Evolutionary conservation across 1,140 invertebrate genomes (phyloP), one percentile per base, ranked within the genome.

Genomic region (Drosophila subpulchrella): DNA sequence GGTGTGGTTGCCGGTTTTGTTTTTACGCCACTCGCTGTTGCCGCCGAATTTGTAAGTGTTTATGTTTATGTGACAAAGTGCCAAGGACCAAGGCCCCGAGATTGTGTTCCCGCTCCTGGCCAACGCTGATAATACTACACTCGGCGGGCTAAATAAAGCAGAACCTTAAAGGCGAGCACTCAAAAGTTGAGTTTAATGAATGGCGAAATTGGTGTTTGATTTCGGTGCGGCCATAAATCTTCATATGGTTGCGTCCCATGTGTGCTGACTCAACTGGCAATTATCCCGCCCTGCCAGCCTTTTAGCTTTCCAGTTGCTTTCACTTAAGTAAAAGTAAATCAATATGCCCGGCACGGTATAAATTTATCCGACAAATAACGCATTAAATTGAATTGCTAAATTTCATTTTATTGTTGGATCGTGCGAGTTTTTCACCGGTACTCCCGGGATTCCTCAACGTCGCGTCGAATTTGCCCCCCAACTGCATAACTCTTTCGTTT

Each of bases 341-440:
- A 89, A 89, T 89, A 84, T 80, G 80, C 54, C 55, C 78, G 61
- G 68, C 75, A 78, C 63, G 65, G 73, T 71, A 72, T 41, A 58
- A 75, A 68, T 89, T 78, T 84, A 89, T 89, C 89, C 74, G 76
- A 82, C 85, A 74, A 89, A 89, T 89, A 89, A 81, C 77, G 65
- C 84, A 89, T 89, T 89, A 89, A 89, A 84, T 81, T 90, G 77
- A 75, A 89, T 89, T 82, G 81, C 84, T 89, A 89, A 89, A 89
- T 89, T 89, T 89, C 62, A 81, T 89, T 89, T 89, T 83, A 89
- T 81, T 89, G 85, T 89, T 58, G 65, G 61, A 66, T 74, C 84
- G 80, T 83, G 84, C 68, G 42, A 54, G 34, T 58, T 56, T 34
- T 34, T 62, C 57, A 55, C 65, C 42, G 50, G 66, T 42, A 70